Evolutionary conservation across 1,140 invertebrate genomes (phyloP).

Genomic region (Euglossa dilemma): DNA sequence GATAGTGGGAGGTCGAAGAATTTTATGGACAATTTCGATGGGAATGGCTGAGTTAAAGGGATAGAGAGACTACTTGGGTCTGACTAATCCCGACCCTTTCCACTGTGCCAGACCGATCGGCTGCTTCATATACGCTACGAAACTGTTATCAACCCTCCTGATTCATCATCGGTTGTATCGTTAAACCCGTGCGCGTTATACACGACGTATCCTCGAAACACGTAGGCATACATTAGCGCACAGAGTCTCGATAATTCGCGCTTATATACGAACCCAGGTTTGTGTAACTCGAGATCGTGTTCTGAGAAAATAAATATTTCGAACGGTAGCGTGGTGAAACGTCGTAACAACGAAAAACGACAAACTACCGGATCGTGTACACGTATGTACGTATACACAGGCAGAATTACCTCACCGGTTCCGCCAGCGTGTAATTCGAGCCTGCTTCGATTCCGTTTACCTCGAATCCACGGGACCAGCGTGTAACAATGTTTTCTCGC

Average conservation of each 20-base stretch:
- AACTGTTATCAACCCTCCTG: constrained; percentile 1
- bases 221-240: neutral
- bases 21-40: constrained; percentile 34
- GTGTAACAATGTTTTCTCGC: neutral
- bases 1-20: neutral
- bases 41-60: constrained; percentile 35
- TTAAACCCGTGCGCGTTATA: neutral
- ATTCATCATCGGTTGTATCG: neutral
- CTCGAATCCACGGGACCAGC: neutral
- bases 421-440: constrained; percentile 4
- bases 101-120: neutral
- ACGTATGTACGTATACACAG: neutral
- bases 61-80: constrained; percentile 7
- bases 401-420: neutral
- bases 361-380: neutral
- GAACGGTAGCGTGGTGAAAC: neutral
- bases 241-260: neutral
- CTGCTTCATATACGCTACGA: neutral
- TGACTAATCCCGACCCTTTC: constrained; percentile 31
- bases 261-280: neutral
- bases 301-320: constrained; percentile 21
- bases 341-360: constrained; percentile 19
- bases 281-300: constrained; percentile 16
- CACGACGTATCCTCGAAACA: neutral
- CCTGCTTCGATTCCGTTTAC: constrained; percentile 17